Base-by-base conservation (phyloP, 2,888 invertebrate species). In the Amphipoea lucens region DNA sequence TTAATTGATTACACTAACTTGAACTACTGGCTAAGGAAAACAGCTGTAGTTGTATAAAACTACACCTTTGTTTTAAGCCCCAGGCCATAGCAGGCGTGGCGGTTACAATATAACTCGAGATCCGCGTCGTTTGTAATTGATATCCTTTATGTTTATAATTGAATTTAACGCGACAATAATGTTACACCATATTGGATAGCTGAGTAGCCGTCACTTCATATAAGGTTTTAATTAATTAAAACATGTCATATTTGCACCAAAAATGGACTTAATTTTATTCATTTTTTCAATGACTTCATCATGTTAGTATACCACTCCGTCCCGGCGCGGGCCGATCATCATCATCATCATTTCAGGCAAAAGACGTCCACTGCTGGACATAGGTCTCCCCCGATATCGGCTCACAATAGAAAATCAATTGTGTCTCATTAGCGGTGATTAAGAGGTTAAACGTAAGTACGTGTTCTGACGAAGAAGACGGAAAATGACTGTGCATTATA, bases 121-220 rank as follows among this genome's bases (percentile, higher is more conserved):
- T 29, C 23, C n/a, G 14, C 51, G 6, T 63, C 45, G 48, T 73
- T 79, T 67, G 86, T 86, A 86, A 84, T 79, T 83, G 86, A 84
- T 79, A 84, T 69, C 29, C 62, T 67, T 40, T 51, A 45, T 42
- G 42, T 79, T 68, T 63, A 1, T 76, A 83, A 83, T 86, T 86
- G 86, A 86, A 83, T 83, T 76, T 60, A 29, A 67, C 70, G 17
- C 14, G 75, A 76, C 62, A 83, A 51, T 73, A 57, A 63, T 72
- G n/a, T 54, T 40, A 78, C 45, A 66, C 36, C 7, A n/a, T 40
- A 48, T 29, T 76, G n/a, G 4, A 45, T 70, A 40, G 9, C 23
- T 62, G 17, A 45, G 40, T 40, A 74, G 11, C 23, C 29, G 14
- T 42, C 69, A 82, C 14, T 78, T 78, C 1, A 5, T 60, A 29